Percentiles rank a stretch among this genome's conserved stretches.
Evolutionary conservation across 1,140 invertebrate genomes (phyloP).

Genomic region (Plodia interpunctella): DNA sequence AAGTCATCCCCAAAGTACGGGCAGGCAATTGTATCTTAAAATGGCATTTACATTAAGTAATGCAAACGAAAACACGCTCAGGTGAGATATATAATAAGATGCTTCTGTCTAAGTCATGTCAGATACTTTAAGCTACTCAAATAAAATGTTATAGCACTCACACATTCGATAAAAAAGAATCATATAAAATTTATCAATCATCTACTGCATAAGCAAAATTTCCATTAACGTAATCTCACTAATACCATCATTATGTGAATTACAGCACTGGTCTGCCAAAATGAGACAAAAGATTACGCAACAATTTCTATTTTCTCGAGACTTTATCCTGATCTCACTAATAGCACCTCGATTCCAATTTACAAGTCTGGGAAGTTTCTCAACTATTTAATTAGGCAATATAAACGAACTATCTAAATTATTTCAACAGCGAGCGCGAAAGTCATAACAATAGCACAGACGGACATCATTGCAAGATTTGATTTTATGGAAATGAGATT

Average conservation of each 20-base stretch:
- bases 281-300: not conserved
- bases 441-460: not conserved
- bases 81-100: no score
- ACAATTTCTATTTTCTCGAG: constrained; percentile 1
- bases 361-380: not conserved
- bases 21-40: no score
- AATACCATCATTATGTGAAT: not conserved
- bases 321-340: not conserved
- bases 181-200: no score
- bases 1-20: no score
- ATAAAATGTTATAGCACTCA: no score
- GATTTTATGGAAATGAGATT: not conserved
- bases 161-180: no score
- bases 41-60: no score
- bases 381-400: not conserved
- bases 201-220: not conserved
- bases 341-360: not conserved
- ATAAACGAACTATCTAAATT: not conserved
- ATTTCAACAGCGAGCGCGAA: not conserved
- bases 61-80: no score
- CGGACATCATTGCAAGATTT: not conserved
- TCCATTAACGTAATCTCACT: not conserved
- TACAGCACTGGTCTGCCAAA: not conserved
- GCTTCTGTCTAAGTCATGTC: no score
- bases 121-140: no score